Percentiles rank a stretch among this genome's conserved stretches.
Conservation (phyloP, 2,888 invertebrate species). For the Lasioglossum lativentre region DNA sequence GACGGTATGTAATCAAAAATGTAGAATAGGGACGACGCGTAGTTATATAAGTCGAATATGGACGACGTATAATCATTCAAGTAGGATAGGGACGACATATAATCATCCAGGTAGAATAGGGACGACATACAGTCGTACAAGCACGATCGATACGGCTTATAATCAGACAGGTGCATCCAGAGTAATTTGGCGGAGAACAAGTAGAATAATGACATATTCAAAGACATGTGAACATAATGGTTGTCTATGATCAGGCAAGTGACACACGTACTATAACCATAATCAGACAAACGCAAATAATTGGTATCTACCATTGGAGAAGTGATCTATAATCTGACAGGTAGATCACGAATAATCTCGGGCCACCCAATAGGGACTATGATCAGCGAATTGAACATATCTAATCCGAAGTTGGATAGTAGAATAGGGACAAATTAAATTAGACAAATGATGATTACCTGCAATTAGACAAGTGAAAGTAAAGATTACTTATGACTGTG, state of each 20-base stretch:
- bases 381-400: not conserved
- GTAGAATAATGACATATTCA: not conserved
- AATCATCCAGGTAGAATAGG: not conserved
- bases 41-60: not conserved
- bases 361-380: not conserved
- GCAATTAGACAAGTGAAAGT: not conserved
- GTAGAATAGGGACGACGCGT: no score
- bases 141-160: not conserved
- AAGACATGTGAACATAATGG: not conserved
- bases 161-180: not conserved
- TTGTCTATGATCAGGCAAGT: not conserved
- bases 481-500: not conserved
- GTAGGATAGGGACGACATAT: not conserved
- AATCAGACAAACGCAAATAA: not conserved
- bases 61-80: no score
- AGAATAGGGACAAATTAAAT: not conserved
- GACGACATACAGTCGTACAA: not conserved
- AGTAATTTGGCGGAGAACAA: not conserved
- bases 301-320: not conserved
- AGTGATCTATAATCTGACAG: not conserved
- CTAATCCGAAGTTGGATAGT: not conserved
- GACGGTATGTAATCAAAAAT: no score
- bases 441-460: not conserved
- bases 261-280: not conserved
- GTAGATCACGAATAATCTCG: not conserved